Evolutionary conservation across 2,888 invertebrate genomes (phyloP), one percentile per base, ranked within the genome.

Genomic region (Dasypolia templi): DNA sequence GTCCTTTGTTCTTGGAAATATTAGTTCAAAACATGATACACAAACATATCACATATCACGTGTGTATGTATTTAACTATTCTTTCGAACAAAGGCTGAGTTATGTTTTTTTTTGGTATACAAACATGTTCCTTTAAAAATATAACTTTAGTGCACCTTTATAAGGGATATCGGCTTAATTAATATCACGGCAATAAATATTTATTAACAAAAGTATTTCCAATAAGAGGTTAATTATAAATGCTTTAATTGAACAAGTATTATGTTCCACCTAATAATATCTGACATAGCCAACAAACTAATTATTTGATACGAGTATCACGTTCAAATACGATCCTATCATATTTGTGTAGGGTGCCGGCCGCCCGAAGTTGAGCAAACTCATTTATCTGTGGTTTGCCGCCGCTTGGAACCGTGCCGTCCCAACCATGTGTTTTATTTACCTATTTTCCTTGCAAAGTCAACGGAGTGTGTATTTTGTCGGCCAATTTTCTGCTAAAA

Each of bases 391-490:
- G 73, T 61, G 77, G 84, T 83, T 68, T 67, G 63, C 73, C 76
- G 59, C 66, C 39, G 44, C 63, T 68, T 22, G 56, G 62, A 66
- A 62, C 58, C 65, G 61, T 56, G 49, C 59, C 71, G 39, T 63
- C 39, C 49, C 56, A 56, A 61, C 72, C 67, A 22, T 55, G 58
- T 67, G 72, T 81, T 81, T 77, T 84, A 70, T 79, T 83, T 83
- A 74, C 62, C 67, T 69, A 84, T 82, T 85, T 85, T 76, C 76
- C 69, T 82, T 74, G 32, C 71, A 67, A 82, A 76, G 74, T 74
- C 79, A 85, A 70, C 75, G 56, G 62, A 77, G 68, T 84, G 77
- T 81, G 71, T 84, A 84, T 84, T 81, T 72, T 61, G 67, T 71
- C 26, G 22, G 69, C 62, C 64, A 84, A 81, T 72, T 81, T 84